These are phyloP conservation scores for Eleutherodactylus coqui DNA, from an alignment of 2,797 vertebrate species.

Conservation along the genomic window DNA sequence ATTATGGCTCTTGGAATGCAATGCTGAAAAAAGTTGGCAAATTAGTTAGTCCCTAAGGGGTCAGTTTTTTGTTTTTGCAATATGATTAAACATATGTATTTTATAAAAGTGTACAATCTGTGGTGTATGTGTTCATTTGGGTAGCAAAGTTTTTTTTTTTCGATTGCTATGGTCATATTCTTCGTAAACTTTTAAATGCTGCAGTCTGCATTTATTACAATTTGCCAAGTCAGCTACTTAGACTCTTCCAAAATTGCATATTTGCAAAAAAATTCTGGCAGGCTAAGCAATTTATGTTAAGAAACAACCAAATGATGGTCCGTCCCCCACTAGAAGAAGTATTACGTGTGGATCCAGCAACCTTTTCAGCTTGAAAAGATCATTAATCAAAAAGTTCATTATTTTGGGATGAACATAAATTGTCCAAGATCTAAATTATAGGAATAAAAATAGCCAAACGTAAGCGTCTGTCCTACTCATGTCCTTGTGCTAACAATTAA, in stretches of 20 bases:
- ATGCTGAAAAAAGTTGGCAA: too few relatives aligned
- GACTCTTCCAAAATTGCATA: not conserved
- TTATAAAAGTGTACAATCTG: too few relatives aligned
- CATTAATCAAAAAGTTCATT: constrained; percentile 1
- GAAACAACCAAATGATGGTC: not conserved
- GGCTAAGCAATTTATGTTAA: not conserved
- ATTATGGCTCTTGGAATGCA: too few relatives aligned
- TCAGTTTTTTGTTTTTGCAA: too few relatives aligned
- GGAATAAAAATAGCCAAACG: not conserved
- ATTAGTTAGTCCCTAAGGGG: too few relatives aligned
- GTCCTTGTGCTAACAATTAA: not conserved
- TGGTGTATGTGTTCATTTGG: not conserved
- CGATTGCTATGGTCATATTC: not conserved
- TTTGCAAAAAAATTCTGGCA: constrained; percentile 14
- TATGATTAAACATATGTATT: too few relatives aligned
- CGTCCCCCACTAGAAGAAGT: not conserved
- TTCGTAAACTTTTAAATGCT: not conserved
- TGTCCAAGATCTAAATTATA: not conserved
- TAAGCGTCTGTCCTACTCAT: not conserved
- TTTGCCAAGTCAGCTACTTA: not conserved
- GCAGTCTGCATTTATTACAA: not conserved
- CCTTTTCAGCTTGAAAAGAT: not conserved
- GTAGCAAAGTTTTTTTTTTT: not conserved
- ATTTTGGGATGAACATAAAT: not conserved
- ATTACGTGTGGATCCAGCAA: not conserved